phyloP scores from a whole-genome alignment of 2,888 invertebrate species.

The Himalopsyche japonica region DNA sequence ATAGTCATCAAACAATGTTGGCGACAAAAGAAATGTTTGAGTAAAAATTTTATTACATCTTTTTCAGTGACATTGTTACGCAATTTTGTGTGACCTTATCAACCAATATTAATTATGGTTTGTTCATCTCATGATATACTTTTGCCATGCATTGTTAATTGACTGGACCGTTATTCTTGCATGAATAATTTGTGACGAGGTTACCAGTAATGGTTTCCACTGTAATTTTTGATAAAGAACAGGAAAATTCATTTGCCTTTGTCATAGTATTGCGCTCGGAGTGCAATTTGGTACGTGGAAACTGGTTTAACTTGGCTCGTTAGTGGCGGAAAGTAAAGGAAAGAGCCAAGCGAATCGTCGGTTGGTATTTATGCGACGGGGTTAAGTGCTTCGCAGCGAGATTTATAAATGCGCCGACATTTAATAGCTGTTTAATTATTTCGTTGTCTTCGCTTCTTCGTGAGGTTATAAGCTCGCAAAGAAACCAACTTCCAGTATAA shows the following conservation, averaged over 20 bases:
- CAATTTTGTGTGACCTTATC: too few species aligned
- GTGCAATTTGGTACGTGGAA: background rate
- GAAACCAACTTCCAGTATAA: background rate
- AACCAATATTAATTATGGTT: too few species aligned
- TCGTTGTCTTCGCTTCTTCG: slow-evolving; percentile 22
- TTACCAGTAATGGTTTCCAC: too few species aligned
- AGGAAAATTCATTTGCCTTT: background rate
- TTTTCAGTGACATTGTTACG: too few species aligned
- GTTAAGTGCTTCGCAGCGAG: slow-evolving; percentile 31
- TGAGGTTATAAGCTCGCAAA: background rate
- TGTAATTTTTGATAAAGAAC: too few species aligned
- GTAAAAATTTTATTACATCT: too few species aligned
- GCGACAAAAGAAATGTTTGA: too few species aligned
- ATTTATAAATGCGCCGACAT: slow-evolving; percentile 28
- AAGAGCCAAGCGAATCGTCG: slow-evolving; percentile 18
- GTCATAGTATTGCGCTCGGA: background rate
- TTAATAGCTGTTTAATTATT: slow-evolving; percentile 36
- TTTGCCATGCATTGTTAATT: too few species aligned
- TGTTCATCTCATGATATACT: too few species aligned
- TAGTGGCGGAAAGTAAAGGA: background rate
- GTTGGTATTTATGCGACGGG: slow-evolving; percentile 24
- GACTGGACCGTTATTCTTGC: too few species aligned
- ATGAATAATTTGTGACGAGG: too few species aligned
- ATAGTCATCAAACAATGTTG: too few species aligned
- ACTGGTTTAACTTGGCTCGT: slow-evolving; percentile 14